Evolutionary conservation across 2,888 invertebrate genomes (phyloP).

Genomic region (Hypsopygia costalis): DNA sequence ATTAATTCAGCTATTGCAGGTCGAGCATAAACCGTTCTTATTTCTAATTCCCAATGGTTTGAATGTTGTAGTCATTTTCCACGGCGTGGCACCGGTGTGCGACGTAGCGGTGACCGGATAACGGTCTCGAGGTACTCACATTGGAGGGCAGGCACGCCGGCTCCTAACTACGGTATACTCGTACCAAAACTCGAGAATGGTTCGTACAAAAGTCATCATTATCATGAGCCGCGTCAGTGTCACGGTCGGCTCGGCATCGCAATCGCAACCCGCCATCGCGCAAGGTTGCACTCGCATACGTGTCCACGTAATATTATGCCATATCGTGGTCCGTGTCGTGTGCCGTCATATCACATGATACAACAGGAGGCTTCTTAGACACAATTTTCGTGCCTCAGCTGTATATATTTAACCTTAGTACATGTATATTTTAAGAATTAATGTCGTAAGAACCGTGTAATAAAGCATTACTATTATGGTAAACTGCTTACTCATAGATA

Average conservation of each 20-base stretch:
- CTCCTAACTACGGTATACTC: constrained; percentile 36
- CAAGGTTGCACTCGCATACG: constrained; percentile 66
- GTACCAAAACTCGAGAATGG: constrained; percentile 35
- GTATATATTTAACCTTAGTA: constrained; percentile 2
- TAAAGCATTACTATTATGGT: too few species aligned
- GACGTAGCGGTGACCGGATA: constrained; percentile 70
- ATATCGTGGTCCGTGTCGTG: constrained; percentile 30
- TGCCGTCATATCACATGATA: constrained; percentile 28
- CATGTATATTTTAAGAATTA: neutral
- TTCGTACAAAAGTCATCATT: constrained; percentile 46
- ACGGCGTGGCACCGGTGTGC: constrained; percentile 35
- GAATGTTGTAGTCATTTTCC: constrained; percentile 46
- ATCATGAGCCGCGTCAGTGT: constrained; percentile 67
- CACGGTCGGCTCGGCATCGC: constrained; percentile 65
- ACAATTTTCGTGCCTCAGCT: constrained; percentile 2
- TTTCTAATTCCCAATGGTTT: constrained; percentile 48
- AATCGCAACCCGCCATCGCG: constrained; percentile 56
- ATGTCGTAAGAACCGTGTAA: neutral
- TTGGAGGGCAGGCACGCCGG: constrained; percentile 43
- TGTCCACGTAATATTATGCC: constrained; percentile 58
- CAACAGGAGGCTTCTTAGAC: constrained; percentile 12
- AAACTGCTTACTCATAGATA: too few species aligned
- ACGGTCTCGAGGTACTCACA: constrained; percentile 63
- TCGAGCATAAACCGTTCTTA: constrained; percentile 36
- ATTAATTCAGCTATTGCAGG: constrained; percentile 14